A percentile compares a stretch with the other conserved stretches of the same genome.
Conservation (phyloP, 2,888 invertebrate genomes). For the Colostygia pectinataria region DNA sequence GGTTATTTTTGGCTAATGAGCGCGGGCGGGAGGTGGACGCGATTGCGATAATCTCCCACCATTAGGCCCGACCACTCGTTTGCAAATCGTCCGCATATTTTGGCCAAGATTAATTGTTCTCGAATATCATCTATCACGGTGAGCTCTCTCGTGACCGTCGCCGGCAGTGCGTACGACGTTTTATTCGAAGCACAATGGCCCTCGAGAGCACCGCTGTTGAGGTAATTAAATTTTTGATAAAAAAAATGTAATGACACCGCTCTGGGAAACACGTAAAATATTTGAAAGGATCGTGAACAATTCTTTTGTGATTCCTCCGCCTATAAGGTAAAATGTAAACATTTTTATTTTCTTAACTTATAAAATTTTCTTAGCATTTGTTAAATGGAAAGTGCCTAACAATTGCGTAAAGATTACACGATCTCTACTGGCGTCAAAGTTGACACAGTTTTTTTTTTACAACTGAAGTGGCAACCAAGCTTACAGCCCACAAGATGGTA, state of each 20-base stretch:
- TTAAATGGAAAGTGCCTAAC: conserved; percentile 10
- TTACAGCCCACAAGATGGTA: too few species aligned
- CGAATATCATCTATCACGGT: conserved; percentile 82
- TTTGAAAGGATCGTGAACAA: conserved; percentile 38
- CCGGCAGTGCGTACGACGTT: conserved; percentile 78
- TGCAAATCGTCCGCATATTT: conserved; percentile 83
- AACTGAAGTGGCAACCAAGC: too few species aligned
- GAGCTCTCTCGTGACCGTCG: conserved; percentile 78
- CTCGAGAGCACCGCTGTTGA: conserved; percentile 59
- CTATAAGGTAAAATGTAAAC: background rate
- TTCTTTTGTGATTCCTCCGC: conserved; percentile 5
- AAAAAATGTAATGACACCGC: conserved; percentile 52
- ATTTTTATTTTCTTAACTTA: background rate
- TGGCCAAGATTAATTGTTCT: conserved; percentile 82
- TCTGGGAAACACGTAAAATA: conserved; percentile 43
- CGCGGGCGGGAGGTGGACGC: conserved; percentile 63
- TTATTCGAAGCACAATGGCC: conserved; percentile 74
- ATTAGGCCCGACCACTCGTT: conserved; percentile 81
- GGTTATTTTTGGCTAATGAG: conserved; percentile 72
- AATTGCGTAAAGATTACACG: background rate
- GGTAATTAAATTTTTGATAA: conserved; percentile 71
- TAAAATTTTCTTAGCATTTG: background rate
- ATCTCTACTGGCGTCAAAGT: too few species aligned
- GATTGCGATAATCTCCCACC: conserved; percentile 74
- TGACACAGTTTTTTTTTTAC: too few species aligned